Percentiles rank a stretch among this genome's conserved stretches.
Evolutionary conservation across 2,888 invertebrate genomes (phyloP).

Genomic region (Catocala nupta): DNA sequence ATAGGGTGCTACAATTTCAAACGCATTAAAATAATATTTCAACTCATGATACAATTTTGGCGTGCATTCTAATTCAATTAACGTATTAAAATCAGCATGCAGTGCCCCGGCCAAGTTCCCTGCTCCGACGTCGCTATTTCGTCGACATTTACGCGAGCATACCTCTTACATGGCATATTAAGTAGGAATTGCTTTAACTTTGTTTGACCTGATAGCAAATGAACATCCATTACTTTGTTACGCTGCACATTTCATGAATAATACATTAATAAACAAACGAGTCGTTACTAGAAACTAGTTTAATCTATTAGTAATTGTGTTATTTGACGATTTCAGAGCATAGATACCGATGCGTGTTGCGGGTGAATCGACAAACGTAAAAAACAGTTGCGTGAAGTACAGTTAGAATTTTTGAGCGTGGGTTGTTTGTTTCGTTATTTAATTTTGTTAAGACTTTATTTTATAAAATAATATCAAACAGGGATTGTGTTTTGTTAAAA

Average conservation of each 20-base stretch:
- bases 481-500: too few relatives aligned
- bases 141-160: constrained; percentile 12
- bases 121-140: constrained; percentile 25
- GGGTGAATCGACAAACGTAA: too few relatives aligned
- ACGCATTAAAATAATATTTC: background rate
- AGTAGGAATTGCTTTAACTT: constrained; percentile 44
- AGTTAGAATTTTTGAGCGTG: too few relatives aligned
- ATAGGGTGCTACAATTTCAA: too few relatives aligned
- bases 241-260: background rate
- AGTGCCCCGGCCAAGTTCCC: constrained; percentile 18
- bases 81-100: constrained; percentile 32
- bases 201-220: constrained; percentile 24
- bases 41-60: constrained; percentile 13
- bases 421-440: too few relatives aligned
- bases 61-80: constrained; percentile 35
- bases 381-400: too few relatives aligned
- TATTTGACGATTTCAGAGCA: too few relatives aligned
- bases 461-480: too few relatives aligned
- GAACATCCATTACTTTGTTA: constrained; percentile 23
- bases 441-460: too few relatives aligned
- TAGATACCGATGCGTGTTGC: too few relatives aligned
- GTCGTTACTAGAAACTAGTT: too few relatives aligned
- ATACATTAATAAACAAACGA: background rate
- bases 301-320: too few relatives aligned
- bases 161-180: constrained; percentile 43